Percentiles rank a stretch among this genome's conserved stretches.
Evolutionary conservation across 2,888 invertebrate genomes (phyloP).

Genomic region (Idaea straminata): DNA sequence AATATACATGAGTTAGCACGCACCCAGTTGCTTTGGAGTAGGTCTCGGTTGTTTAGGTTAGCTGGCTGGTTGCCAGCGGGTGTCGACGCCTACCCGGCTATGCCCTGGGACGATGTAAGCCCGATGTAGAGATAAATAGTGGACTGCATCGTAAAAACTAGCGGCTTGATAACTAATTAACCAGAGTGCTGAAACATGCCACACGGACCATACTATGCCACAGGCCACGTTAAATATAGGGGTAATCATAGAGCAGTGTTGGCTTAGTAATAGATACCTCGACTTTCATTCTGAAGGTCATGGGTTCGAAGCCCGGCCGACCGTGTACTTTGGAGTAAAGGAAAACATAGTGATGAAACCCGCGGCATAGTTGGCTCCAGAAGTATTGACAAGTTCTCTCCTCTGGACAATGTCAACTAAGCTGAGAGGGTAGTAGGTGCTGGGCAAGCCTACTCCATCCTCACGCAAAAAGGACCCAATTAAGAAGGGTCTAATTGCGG

Average conservation of each 20-base stretch:
- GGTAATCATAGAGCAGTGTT: background rate
- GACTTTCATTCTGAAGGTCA: background rate
- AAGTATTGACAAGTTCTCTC: no score
- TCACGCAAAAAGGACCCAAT: no score
- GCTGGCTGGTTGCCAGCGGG: slow-evolving; percentile 49
- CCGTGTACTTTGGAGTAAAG: background rate
- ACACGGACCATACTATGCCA: background rate
- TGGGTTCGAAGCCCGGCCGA: background rate
- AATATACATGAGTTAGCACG: slow-evolving; percentile 16
- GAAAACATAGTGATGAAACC: background rate
- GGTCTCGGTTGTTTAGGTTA: slow-evolving; percentile 34
- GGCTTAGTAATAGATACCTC: background rate
- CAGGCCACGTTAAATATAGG: background rate
- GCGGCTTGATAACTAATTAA: slow-evolving; percentile 39
- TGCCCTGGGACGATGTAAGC: slow-evolving; percentile 37
- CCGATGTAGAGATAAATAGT: slow-evolving; percentile 48
- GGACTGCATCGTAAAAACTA: slow-evolving; percentile 40
- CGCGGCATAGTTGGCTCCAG: no score
- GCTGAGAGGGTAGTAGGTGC: no score
- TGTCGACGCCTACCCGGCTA: slow-evolving; percentile 37
- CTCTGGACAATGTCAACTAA: no score
- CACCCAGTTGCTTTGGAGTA: slow-evolving; percentile 21
- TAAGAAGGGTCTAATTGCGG: no score
- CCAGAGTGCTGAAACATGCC: slow-evolving; percentile 30
- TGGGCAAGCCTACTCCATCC: no score